phyloP scores from a whole-genome alignment of 2,888 invertebrate genomes.

The Cryptocephalus primarius region DNA sequence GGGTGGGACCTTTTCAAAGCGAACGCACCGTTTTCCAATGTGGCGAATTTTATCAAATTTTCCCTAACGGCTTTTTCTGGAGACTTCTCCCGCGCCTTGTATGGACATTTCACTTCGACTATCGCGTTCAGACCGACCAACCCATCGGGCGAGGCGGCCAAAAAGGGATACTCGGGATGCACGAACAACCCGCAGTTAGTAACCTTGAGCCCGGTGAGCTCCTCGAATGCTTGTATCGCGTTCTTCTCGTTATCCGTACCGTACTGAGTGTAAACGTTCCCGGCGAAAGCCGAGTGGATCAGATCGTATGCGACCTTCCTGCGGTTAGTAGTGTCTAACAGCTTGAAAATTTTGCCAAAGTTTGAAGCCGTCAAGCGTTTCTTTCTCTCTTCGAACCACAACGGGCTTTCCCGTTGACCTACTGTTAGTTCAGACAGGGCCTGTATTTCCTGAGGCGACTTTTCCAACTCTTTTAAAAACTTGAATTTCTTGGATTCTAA shows the following conservation, averaged over 20 bases:
- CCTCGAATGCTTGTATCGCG: constrained; percentile 17
- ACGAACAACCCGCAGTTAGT: constrained; percentile 17
- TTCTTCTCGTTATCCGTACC: constrained; percentile 18
- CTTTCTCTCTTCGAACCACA: constrained; percentile 21
- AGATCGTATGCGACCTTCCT: constrained; percentile 14
- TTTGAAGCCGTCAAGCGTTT: constrained; percentile 25
- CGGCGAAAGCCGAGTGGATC: constrained; percentile 15
- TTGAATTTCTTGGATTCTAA: constrained; percentile 10
- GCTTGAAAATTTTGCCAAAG: constrained; percentile 22
- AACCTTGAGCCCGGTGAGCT: constrained; percentile 10
- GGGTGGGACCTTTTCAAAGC: constrained; percentile 15
- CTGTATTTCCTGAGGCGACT: constrained; percentile 12
- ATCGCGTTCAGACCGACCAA: constrained; percentile 15
- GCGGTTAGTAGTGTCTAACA: constrained; percentile 16
- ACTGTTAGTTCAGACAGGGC: constrained; percentile 13
- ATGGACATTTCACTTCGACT: constrained; percentile 23
- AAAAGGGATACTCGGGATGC: constrained; percentile 15
- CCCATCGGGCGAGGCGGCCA: constrained; percentile 22
- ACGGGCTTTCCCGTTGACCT: constrained; percentile 14
- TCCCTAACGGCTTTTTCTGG: constrained; percentile 15
- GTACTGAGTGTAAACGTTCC: constrained; percentile 18
- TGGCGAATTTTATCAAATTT: constrained; percentile 16
- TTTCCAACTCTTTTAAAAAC: constrained; percentile 14
- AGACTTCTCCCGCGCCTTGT: constrained; percentile 14
- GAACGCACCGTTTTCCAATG: constrained; percentile 10